phyloP scores from a whole-genome alignment of 23 tunicate genomes.

The Trididemnum nubilum region DNA sequence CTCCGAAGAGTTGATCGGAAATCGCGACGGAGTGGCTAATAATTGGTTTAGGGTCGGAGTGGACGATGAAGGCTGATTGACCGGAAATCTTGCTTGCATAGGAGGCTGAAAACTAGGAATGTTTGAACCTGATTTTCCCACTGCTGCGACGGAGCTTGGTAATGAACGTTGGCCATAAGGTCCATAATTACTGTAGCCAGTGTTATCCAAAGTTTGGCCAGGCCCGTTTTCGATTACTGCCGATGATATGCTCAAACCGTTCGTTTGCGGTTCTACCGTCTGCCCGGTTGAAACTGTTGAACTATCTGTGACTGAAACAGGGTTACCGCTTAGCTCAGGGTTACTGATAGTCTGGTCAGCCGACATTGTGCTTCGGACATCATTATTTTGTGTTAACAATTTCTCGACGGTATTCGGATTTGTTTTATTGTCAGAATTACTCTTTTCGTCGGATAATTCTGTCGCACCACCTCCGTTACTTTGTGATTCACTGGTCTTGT shows the following conservation, averaged over 20 bases:
- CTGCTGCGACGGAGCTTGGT: not conserved
- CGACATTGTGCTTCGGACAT: not conserved
- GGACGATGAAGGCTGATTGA: slow-evolving; percentile 5
- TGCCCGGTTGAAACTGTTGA: not conserved
- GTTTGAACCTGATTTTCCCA: not conserved
- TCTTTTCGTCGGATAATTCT: slow-evolving; percentile 1
- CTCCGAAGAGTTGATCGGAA: slow-evolving; percentile 26
- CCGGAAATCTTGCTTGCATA: slow-evolving; percentile 8
- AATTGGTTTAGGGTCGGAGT: slow-evolving; percentile 61
- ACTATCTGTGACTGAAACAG: not conserved
- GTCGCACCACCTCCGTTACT: slow-evolving; percentile 9
- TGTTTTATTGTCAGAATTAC: not conserved
- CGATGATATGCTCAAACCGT: not conserved
- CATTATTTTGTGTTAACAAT: not conserved
- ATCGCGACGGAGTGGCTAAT: slow-evolving; percentile 48
- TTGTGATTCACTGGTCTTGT: slow-evolving; percentile 53
- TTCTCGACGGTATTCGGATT: not conserved
- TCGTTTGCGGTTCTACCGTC: not conserved
- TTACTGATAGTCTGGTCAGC: not conserved
- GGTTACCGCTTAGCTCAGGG: not conserved
- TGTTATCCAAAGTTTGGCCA: not conserved
- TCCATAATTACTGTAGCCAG: not conserved
- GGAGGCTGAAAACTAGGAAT: slow-evolving; percentile 18
- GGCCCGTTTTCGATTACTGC: not conserved
- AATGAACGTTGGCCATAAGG: not conserved